phyloP scores from a whole-genome alignment of 2,888 invertebrate genomes.

The Serripes groenlandicus region DNA sequence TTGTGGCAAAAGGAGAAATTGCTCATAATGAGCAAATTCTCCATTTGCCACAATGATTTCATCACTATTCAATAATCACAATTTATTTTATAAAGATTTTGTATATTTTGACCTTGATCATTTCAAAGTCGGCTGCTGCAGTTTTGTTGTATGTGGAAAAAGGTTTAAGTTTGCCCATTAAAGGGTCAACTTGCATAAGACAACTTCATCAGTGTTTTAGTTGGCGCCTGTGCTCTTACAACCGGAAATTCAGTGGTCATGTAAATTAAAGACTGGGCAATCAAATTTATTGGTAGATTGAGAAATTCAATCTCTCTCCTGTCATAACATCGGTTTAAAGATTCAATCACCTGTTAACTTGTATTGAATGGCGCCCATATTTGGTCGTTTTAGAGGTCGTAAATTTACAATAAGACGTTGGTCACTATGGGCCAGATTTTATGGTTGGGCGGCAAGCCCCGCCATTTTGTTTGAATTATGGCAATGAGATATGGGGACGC shows the following conservation, averaged over 20 bases:
- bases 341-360: constrained; percentile 20
- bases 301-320: constrained; percentile 19
- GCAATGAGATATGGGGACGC: constrained; percentile 8
- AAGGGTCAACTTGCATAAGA: constrained; percentile 12
- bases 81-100: neutral
- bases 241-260: constrained; percentile 18
- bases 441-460: neutral
- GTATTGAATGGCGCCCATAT: constrained; percentile 13
- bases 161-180: neutral
- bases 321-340: constrained; percentile 14
- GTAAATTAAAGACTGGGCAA: constrained; percentile 17
- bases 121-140: neutral
- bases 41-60: constrained; percentile 1
- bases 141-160: neutral
- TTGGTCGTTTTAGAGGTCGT: constrained; percentile 12
- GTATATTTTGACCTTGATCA: neutral
- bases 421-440: constrained; percentile 21
- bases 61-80: neutral
- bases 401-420: constrained; percentile 5
- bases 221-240: constrained; percentile 14
- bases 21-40: no score
- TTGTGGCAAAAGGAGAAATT: neutral
- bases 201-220: constrained; percentile 10
- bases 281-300: constrained; percentile 24
- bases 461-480: constrained; percentile 7